Base-by-base conservation (phyloP, 2,888 invertebrate genomes). In the Drepanosiphum platanoidis region DNA sequence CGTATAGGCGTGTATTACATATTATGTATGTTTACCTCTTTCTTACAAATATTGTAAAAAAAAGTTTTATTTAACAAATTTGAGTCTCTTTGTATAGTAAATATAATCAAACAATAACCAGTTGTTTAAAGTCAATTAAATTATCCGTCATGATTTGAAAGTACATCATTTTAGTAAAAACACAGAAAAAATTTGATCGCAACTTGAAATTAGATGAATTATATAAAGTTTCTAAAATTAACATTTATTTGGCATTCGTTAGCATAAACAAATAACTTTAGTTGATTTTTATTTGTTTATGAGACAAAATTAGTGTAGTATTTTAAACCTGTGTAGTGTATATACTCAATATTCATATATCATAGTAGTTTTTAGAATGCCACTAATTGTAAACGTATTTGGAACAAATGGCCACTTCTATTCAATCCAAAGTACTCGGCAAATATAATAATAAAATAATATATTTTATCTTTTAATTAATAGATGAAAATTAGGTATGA, bases 161-260 rank as follows among this genome's bases (percentile, higher is more conserved):
- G 13, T 42, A 5, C 3, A 42, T 3, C 46, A 3, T 15, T 9
- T 46, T 46, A 46, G 3, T 46, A 46, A 46, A 18, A 46, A 1
- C 18, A 18, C 18, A 1, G 30, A 3, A 11, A 46, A 30, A 30
- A 72, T 72, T 3, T 46, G 42, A 72, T 15, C 46, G 18, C 18
- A 72, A 46, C 42, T 32, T 22, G 18, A 72, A 46, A 74, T 74
- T 46, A 46, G 9, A 22, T 46, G 1, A 74, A 42, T 18, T 42
- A 30, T 30, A 30, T 72, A 30, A 30, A 46, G 46, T 18, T 72
- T 72, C 42, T 72, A 72, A 42, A 72, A 75, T 75, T 58, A 75
- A 32, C 15, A 52, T 74, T 34, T n/a, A 75, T 52, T 74, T 75
- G 74, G 74, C 52, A 52, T 75, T 75, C 13, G 74, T 75, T 52